Base-by-base conservation (phyloP, 2,797 vertebrate species). In the Helicolenus hilgendorfi region DNA sequence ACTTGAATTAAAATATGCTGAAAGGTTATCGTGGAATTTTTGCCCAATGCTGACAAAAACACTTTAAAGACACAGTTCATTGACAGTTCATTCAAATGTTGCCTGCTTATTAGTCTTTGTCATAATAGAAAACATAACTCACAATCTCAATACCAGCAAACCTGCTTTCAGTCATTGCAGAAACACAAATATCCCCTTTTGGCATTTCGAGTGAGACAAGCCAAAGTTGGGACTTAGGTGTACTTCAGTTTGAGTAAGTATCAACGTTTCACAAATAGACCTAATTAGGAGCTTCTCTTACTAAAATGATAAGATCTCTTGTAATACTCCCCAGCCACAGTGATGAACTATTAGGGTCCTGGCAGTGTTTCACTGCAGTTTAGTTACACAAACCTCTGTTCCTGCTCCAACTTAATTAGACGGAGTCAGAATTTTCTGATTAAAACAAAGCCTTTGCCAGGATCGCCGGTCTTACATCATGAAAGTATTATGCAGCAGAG, bases 341-440 rank as follows among this genome's bases (percentile, higher is more conserved):
- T 76, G 88, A 86, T 88, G 64, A 72, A 72, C 81, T 74, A 79
- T 75, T 81, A 49, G 41, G 72, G 89, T 86, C 79, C 79, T 91
- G 90, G 85, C 83, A 81, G 72, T 11, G 60, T 78, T 89, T 89
- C 86, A 49, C 45, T 2, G 82, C 79, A 83, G 65, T 79, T 87
- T 74, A 79, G 84, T 59, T 81, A 76, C 71, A 77, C 72, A 81
- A 71, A 84, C 65, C 76, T 91, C 79, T 90, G 76, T 92, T 95
- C 79, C 67, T 63, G 60, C 76, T 90, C 89, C 91, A 91, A 64
- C 63, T 60, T 89, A 87, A 92, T 92, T 93, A 87, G 88, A 75
- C 70, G 7, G 77, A 92, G 83, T 87, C 86, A 78, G 85, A 93
- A 72, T 89, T 89, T 90, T 91, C 85, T 90, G 89, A 95, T 95